phyloP scores from a whole-genome alignment of 2,797 vertebrate genomes.

The Scolopax bukidnonensis region DNA sequence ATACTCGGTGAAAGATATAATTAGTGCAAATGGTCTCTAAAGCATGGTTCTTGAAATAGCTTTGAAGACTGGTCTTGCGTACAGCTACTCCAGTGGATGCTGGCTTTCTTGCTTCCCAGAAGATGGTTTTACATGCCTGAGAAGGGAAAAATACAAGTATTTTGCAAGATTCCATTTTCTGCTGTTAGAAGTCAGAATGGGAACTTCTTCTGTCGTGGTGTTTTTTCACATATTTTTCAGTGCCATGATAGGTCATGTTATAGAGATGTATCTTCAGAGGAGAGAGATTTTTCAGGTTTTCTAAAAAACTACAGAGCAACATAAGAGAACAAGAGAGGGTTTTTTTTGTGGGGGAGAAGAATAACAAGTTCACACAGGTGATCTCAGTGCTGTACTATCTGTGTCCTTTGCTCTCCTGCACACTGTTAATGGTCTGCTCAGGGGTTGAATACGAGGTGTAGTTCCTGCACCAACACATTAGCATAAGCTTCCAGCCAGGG shows the following conservation, averaged over 20 bases:
- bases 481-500: neutral
- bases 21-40: neutral
- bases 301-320: neutral
- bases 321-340: neutral
- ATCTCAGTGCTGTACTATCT: neutral
- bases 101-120: neutral
- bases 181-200: neutral
- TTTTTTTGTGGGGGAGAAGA: neutral
- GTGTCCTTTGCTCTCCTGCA: neutral
- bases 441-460: neutral
- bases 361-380: neutral
- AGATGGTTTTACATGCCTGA: neutral
- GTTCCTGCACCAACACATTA: neutral
- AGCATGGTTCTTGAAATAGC: neutral
- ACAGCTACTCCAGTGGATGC: neutral
- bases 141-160: neutral
- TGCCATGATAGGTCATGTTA: neutral
- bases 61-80: neutral
- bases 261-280: neutral
- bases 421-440: neutral
- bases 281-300: neutral
- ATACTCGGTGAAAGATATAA: neutral
- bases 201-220: neutral
- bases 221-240: neutral
- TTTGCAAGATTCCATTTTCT: neutral